These are phyloP conservation scores for Odiellus spinosus DNA, from an alignment of 2,888 invertebrate species.

Conservation along the genomic window DNA sequence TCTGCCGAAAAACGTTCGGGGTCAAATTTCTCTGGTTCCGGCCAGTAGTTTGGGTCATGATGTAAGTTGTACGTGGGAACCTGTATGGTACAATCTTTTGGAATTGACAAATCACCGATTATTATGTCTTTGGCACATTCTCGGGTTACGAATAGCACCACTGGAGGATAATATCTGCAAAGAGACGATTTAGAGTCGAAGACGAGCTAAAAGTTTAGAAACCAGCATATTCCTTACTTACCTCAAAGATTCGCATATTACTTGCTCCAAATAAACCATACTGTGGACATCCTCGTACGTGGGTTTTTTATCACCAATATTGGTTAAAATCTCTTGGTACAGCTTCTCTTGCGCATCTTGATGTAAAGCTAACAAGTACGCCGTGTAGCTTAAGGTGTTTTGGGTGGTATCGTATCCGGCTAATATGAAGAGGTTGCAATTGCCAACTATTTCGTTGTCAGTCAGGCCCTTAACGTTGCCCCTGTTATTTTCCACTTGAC, in stretches of 20 bases:
- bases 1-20: conserved; percentile 20
- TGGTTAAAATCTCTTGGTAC: conserved; percentile 9
- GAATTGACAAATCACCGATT: conserved; percentile 16
- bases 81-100: conserved; percentile 17
- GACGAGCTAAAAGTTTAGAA: no score
- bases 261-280: conserved; percentile 14
- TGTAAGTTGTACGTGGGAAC: conserved; percentile 22
- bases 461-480: background rate
- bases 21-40: conserved; percentile 21
- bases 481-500: background rate
- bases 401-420: conserved; percentile 40
- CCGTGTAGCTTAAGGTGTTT: conserved; percentile 33
- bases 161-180: conserved; percentile 18
- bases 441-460: background rate
- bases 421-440: conserved; percentile 23
- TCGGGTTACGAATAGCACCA: conserved; percentile 15
- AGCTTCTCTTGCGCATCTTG: conserved; percentile 30
- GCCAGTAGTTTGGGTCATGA: conserved; percentile 21
- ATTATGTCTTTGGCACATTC: conserved; percentile 8
- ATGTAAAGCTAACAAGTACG: conserved; percentile 33
- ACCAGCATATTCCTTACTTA: no score
- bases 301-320: background rate
- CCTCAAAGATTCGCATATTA: conserved; percentile 9
- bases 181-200: no score
- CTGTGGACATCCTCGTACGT: background rate